Base-by-base conservation (phyloP, 1,140 invertebrate species). In the Drosophila insularis region DNA sequence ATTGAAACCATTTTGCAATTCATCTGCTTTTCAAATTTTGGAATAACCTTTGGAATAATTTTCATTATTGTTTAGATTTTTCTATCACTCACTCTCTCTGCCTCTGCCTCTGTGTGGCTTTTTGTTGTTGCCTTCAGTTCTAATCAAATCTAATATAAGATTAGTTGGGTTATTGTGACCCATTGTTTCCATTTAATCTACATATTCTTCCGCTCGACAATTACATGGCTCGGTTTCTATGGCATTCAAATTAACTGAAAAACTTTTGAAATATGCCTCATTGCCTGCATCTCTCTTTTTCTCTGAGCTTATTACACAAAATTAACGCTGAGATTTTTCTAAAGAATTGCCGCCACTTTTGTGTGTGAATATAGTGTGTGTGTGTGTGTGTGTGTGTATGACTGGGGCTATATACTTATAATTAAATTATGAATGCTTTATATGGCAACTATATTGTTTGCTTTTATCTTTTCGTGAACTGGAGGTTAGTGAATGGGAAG, bases 341-440 rank as follows among this genome's bases (percentile, higher is more conserved):
- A 89, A 79, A 82, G 82, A 86, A 86, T 79, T 79, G 55, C 35
- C 75, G 55, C 35, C 75, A 43, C 59, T 43, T 46, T 63, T 63
- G 63, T 74, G 53, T 46, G 43, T 32, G 31, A 6, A 7, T 32
- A 7, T 32, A 21, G 31, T 32, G 31, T 32, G 31, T 32, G 31
- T 32, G 31, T 32, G 0, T 58, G 68, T 23, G 62, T 14, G 14
- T 14, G 37, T 39, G 11, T 64, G 67, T 64, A 63, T 67, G 62
- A 56, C 79, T 69, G 71, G 55, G 78, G 74, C 82, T 82, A 73
- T 89, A 86, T 50, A 50, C 43, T 50, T 50, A 50, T 86, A 86
- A 86, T 86, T 86, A 89, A 86, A 86, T 86, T 87, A 86, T 86
- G 82, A 86, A 86, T 89, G 82, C 84, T 89, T 87, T 87, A 87